Base-by-base conservation (phyloP, 2,113 vertebrate genomes). In the Loxodonta africana region DNA sequence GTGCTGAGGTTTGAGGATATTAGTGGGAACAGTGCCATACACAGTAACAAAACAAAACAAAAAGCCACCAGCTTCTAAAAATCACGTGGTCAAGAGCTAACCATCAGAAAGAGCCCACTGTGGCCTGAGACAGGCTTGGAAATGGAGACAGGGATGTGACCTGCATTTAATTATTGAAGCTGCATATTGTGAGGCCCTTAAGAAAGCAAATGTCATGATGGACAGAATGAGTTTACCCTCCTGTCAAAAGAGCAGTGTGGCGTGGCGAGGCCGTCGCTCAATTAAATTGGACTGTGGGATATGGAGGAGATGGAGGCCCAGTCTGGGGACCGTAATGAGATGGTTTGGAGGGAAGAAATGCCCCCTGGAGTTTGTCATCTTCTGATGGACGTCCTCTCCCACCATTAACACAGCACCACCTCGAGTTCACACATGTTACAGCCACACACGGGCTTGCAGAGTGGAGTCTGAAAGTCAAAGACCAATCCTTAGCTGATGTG, bases 201-300 rank as follows among this genome's bases (percentile, higher is more conserved):
- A 90, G 63, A 97, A 97, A 80, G 76, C 67, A 98, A 94, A 92
- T 94, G 9, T 95, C 14, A 0, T 92, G 96, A 98, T 96, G 82
- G 97, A 96, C 97, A 98, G 98, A 98, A 98, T 97, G 98, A 98
- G 95, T 98, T 98, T 98, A 90, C 28, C 8, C 83, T 97, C 91
- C 96, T 98, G 97, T 98, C 91, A 0, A 97, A 97, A 96, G 97
- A 97, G 93, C 98, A 95, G 91, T 95, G 94, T 97, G 96, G 97
- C 71, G 65, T 97, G 90, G 93, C 78, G 25, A 97, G 91, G 48
- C 81, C 62, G 81, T 96, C 85, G 53, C 95, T 98, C 98, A 98
- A 96, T 98, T 99, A 98, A 98, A 98, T 96, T 95, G 97, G 96
- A 87, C 97, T 95, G 89, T 28, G 2, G 97, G 96, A 94, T 97